phyloP scores from a whole-genome alignment of 2,113 vertebrate genomes.

The Anguilla japonica region DNA sequence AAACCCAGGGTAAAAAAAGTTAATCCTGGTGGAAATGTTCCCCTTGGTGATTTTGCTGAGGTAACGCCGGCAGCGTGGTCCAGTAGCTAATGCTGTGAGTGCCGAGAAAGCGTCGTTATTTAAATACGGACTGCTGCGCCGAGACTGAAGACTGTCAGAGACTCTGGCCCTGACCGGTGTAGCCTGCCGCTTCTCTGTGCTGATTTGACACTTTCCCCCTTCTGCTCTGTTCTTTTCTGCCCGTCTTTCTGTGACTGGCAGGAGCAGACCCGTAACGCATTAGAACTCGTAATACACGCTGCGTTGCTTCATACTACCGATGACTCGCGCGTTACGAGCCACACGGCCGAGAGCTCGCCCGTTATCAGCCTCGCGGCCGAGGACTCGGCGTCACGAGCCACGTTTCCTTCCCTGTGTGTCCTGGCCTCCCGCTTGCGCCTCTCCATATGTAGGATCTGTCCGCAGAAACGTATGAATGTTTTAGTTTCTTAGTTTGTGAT shows the following conservation, averaged over 20 bases:
- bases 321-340: neutral
- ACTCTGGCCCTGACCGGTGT: neutral
- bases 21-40: neutral
- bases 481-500: neutral
- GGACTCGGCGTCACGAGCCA: neutral
- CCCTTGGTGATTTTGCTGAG: neutral
- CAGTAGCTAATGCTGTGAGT: neutral
- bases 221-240: neutral
- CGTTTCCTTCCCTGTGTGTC: neutral
- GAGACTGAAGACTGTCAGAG: neutral
- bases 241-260: neutral
- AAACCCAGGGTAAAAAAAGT: neutral
- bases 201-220: neutral
- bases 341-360: neutral
- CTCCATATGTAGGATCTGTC: neutral
- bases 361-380: too few species aligned
- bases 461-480: neutral
- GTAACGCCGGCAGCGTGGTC: neutral
- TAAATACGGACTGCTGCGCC: neutral
- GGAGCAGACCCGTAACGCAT: neutral
- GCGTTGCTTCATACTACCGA: neutral
- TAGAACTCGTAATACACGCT: neutral
- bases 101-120: neutral
- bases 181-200: neutral
- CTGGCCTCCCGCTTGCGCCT: neutral